Conservation (phyloP, 2,888 invertebrate genomes). For the Diabrotica balteata region DNA sequence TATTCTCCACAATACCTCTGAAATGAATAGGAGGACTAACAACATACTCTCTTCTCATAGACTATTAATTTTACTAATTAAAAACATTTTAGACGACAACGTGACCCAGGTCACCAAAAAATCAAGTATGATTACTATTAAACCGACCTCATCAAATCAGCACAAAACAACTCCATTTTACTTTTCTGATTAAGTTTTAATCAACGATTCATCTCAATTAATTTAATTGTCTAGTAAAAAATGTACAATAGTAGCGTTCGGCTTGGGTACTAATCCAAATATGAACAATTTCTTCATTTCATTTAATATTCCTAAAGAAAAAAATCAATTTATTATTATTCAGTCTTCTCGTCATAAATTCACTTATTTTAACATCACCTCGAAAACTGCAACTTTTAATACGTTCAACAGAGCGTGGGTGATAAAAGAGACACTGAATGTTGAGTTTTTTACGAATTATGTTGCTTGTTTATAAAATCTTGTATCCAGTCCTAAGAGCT, state of each 20-base stretch:
- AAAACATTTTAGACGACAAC: too few species aligned
- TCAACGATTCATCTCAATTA: constrained; percentile 57
- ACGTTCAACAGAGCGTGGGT: background rate
- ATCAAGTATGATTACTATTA: background rate
- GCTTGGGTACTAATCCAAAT: constrained; percentile 46
- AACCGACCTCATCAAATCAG: constrained; percentile 8
- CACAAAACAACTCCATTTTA: constrained; percentile 46
- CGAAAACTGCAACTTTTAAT: constrained; percentile 6
- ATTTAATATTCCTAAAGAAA: constrained; percentile 28
- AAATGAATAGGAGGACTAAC: too few species aligned
- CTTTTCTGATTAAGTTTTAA: constrained; percentile 55
- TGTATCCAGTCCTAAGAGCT: too few species aligned
- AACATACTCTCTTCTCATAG: too few species aligned
- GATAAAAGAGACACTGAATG: constrained; percentile 11
- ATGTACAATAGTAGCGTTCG: constrained; percentile 46
- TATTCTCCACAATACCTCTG: too few species aligned
- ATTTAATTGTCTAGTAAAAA: constrained; percentile 55
- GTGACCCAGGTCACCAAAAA: background rate
- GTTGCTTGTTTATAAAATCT: too few species aligned
- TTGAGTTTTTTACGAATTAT: background rate
- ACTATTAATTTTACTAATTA: too few species aligned
- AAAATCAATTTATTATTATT: constrained; percentile 42
- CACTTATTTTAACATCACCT: constrained; percentile 40
- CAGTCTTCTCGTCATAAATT: constrained; percentile 51
- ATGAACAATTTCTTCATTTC: constrained; percentile 36